Base-by-base conservation (phyloP, 2,888 invertebrate species). In the Drosophila diplacantha region DNA sequence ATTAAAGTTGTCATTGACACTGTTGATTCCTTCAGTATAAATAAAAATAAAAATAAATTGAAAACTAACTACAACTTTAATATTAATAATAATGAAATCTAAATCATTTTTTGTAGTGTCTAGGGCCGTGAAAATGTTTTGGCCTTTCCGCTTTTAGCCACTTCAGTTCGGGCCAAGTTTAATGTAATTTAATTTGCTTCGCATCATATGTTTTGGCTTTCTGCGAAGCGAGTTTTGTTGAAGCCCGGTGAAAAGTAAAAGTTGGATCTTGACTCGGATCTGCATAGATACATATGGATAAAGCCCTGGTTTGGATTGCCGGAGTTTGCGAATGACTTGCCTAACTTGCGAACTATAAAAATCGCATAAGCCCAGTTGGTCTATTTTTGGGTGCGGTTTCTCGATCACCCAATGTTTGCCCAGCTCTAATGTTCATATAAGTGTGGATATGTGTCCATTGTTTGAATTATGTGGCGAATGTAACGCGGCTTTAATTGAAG, bases 211-310 rank as follows among this genome's bases (percentile, higher is more conserved):
- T 35, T 35, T 16, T 51, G 41, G 49, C 69, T 71, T 72, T 79
- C 53, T 70, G 59, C 59, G 56, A 57, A 68, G 60, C 60, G 41
- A 24, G 60, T 60, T 55, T 52, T 46, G 39, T 44, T 65, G 52
- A 37, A 41, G 60, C 18, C 31, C 49, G 18, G 49, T 51, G 67
- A 62, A 69, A 78, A 82, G 82, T 80, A 82, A 79, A 79, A 79
- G 78, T 79, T 66, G 56, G 46, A 49, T 64, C 49, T 63, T 18
- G 37, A 14, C 35, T 54, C 26, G 24, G 43, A 51, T 31, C 34
- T 34, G 44, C 38, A 26, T 11, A 20, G 11, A 47, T 35, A 59
- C 22, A 18, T 14, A 34, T 41, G 29, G 43, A 31, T 31, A 8
- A n/a, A 8, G 16, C 11, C 11, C 18, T 11, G 43, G 29, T 20